Evolutionary conservation across 2,888 invertebrate species (phyloP).

Genomic region (Ichneumon xanthorius): DNA sequence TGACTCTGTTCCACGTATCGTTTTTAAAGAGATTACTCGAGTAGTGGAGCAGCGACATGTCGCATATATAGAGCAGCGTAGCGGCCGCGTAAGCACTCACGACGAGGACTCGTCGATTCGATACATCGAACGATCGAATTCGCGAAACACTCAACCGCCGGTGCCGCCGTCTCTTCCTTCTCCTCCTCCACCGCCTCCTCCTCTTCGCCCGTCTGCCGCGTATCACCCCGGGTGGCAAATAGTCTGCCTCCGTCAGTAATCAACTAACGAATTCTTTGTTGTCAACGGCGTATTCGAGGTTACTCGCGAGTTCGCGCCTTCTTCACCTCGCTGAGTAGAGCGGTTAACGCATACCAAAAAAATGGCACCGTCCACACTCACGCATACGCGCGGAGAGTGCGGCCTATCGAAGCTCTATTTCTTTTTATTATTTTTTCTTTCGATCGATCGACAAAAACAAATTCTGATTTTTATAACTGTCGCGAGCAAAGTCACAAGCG

Average conservation of each 20-base stretch:
- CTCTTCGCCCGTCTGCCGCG: not conserved
- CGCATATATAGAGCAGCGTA: slow-evolving; percentile 29
- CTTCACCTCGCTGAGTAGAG: slow-evolving; percentile 12
- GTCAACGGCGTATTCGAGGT: slow-evolving; percentile 54
- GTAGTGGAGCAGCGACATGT: slow-evolving; percentile 21
- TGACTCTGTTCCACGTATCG: slow-evolving; percentile 26
- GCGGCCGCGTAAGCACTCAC: slow-evolving; percentile 43
- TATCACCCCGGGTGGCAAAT: slow-evolving; percentile 13
- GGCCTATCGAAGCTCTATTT: not conserved
- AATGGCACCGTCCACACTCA: slow-evolving; percentile 72
- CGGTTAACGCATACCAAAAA: slow-evolving; percentile 63
- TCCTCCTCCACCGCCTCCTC: not conserved
- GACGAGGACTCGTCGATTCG: slow-evolving; percentile 39
- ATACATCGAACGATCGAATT: slow-evolving; percentile 53
- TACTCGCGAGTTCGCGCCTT: slow-evolving; percentile 53
- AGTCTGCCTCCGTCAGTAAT: slow-evolving; percentile 4
- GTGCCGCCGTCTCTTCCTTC: not conserved
- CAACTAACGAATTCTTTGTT: slow-evolving; percentile 2
- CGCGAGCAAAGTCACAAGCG: not conserved
- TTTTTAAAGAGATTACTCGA: slow-evolving; percentile 23
- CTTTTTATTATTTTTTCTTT: slow-evolving; percentile 1
- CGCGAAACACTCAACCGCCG: slow-evolving; percentile 23
- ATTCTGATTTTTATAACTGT: not conserved
- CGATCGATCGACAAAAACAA: not conserved
- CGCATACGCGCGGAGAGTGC: slow-evolving; percentile 2